Percentiles rank a stretch among this genome's conserved stretches.
Evolutionary conservation across 1,140 invertebrate species (phyloP).

Genomic region (Stratiolaelaps scimitus): DNA sequence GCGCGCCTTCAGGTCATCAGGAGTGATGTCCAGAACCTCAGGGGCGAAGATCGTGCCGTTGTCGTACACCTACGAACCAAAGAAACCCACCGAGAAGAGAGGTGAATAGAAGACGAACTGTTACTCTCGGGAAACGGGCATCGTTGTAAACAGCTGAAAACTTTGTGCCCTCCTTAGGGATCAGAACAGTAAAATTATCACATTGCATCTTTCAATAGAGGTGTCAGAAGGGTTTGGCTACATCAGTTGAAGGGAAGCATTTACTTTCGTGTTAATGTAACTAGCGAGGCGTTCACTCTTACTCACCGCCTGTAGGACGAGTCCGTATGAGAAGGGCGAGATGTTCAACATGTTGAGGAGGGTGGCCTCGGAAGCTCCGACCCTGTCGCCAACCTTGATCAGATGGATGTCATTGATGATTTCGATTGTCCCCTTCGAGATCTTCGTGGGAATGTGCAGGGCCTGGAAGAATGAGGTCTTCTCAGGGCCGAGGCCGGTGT

Average conservation of each 20-base stretch:
- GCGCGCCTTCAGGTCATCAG: conserved; percentile 76
- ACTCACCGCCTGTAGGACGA: conserved; percentile 54
- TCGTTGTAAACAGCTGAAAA: too few species aligned
- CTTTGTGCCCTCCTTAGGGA: too few species aligned
- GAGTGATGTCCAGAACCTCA: conserved; percentile 91
- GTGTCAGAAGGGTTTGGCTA: too few species aligned
- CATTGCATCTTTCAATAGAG: too few species aligned
- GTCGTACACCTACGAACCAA: conserved; percentile 74
- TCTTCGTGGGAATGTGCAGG: conserved; percentile 97
- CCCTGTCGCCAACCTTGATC: conserved; percentile 90
- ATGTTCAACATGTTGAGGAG: conserved; percentile 99
- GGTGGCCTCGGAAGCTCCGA: conserved; percentile 94
- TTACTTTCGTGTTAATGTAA: too few species aligned
- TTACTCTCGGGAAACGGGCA: background rate
- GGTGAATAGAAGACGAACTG: background rate
- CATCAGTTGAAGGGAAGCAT: too few species aligned
- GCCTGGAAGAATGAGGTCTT: conserved; percentile 99
- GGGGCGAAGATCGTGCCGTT: conserved; percentile 95
- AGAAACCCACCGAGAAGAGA: background rate
- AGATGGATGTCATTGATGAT: conserved; percentile 94
- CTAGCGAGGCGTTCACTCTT: too few species aligned
- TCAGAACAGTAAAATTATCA: too few species aligned
- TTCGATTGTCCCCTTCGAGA: conserved; percentile 99
- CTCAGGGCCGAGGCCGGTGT: conserved; percentile 94
- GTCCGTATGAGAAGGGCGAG: conserved; percentile 96